A percentile compares a stretch with the other conserved stretches of the same genome.
Conservation (phyloP, 2,888 invertebrate species). For the Folsomia manolachei region DNA sequence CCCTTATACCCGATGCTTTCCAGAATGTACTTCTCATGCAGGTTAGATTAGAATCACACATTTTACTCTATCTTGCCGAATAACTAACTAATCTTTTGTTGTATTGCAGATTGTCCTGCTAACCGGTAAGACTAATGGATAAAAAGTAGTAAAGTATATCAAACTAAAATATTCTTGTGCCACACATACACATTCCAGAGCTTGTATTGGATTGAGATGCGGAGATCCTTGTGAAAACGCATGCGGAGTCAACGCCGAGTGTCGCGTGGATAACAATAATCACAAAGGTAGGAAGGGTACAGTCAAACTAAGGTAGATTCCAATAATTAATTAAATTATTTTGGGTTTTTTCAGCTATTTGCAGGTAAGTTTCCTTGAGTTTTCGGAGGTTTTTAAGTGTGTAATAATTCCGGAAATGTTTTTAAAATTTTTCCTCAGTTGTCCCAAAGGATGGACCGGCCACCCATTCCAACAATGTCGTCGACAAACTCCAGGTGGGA, state of each 20-base stretch:
- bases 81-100: no score
- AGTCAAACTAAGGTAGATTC: not conserved
- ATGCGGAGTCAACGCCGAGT: constrained; percentile 71
- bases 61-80: no score
- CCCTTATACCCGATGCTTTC: constrained; percentile 70
- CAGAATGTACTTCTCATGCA: constrained; percentile 74
- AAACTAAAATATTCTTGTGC: no score
- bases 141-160: no score
- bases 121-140: constrained; percentile 52
- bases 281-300: constrained; percentile 29
- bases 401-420: no score
- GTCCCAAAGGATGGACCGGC: constrained; percentile 80
- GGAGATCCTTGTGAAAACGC: constrained; percentile 74
- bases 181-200: not conserved
- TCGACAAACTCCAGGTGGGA: constrained; percentile 59
- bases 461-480: constrained; percentile 79
- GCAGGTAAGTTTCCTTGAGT: constrained; percentile 2
- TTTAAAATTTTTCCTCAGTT: constrained; percentile 66
- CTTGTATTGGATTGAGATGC: constrained; percentile 59
- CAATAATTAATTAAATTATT: not conserved
- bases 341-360: constrained; percentile 21
- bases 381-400: no score
- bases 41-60: no score
- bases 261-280: constrained; percentile 61
- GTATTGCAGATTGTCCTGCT: constrained; percentile 75